Percentiles rank a stretch among this genome's conserved stretches.
Conservation (phyloP, 2,888 invertebrate genomes). For the Chromoteleia sp. region DNA sequence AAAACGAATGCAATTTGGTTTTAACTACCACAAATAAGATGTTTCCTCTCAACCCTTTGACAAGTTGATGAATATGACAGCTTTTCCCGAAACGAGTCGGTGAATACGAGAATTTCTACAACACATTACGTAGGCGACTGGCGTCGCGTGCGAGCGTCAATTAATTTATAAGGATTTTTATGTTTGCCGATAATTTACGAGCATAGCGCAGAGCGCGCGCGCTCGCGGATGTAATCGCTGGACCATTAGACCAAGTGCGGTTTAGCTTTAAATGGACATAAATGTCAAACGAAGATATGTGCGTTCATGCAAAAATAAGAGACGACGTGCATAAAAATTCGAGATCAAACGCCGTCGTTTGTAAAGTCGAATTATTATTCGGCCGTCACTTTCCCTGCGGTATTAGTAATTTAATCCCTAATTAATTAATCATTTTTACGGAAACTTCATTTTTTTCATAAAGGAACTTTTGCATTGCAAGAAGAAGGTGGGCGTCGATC, state of each 20-base stretch:
- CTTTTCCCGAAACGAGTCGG: slow-evolving; percentile 9
- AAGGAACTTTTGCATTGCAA: background rate
- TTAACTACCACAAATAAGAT: background rate
- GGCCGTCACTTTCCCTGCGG: slow-evolving; percentile 4
- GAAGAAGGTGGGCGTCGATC: background rate
- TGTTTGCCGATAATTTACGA: slow-evolving; percentile 40
- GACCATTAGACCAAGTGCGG: slow-evolving; percentile 57
- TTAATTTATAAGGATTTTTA: slow-evolving; percentile 42
- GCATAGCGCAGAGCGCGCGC: slow-evolving; percentile 15
- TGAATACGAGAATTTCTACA: slow-evolving; percentile 26
- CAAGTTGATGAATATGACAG: slow-evolving; percentile 6
- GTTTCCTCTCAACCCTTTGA: slow-evolving; percentile 15
- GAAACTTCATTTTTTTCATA: slow-evolving; percentile 4
- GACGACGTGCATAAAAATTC: slow-evolving; percentile 38
- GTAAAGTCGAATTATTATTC: slow-evolving; percentile 37
- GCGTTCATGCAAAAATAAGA: slow-evolving; percentile 30
- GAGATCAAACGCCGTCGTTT: slow-evolving; percentile 28
- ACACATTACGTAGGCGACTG: slow-evolving; percentile 37
- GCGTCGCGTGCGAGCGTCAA: slow-evolving; percentile 55
- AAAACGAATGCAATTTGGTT: background rate
- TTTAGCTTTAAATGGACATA: slow-evolving; percentile 36
- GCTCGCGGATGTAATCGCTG: slow-evolving; percentile 47
- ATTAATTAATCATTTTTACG: slow-evolving; percentile 2
- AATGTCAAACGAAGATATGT: slow-evolving; percentile 53
- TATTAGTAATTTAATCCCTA: slow-evolving; percentile 17